phyloP scores from a whole-genome alignment of 2,797 vertebrate genomes.

The Rhinichthys osculus region DNA sequence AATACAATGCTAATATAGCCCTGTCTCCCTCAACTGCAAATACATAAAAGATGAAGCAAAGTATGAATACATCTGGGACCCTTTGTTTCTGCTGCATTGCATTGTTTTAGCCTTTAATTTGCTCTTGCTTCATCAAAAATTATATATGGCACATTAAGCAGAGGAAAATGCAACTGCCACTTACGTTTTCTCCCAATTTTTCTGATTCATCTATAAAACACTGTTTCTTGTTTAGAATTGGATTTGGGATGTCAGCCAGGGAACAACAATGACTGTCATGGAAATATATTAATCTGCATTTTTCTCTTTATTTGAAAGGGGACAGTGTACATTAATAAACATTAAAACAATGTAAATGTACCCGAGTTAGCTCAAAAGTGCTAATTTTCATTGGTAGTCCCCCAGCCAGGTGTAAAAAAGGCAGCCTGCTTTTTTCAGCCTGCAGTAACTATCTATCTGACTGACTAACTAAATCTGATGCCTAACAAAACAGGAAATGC shows the following conservation, averaged over 20 bases:
- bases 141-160: constrained; percentile 53
- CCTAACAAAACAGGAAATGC: constrained; percentile 22
- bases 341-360: too few relatives aligned
- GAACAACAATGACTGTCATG: constrained; percentile 4
- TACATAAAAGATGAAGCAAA: constrained; percentile 41
- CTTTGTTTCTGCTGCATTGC: constrained; percentile 24
- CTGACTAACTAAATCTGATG: background rate
- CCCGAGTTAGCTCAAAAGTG: too few relatives aligned
- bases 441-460: constrained; percentile 15
- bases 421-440: too few relatives aligned
- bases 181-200: constrained; percentile 75
- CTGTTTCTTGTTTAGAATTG: background rate
- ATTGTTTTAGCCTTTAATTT: constrained; percentile 33
- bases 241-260: constrained; percentile 21
- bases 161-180: constrained; percentile 70
- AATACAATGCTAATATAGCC: constrained; percentile 36
- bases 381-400: too few relatives aligned
- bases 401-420: too few relatives aligned
- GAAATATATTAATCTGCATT: background rate
- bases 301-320: too few relatives aligned
- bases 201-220: constrained; percentile 59
- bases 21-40: constrained; percentile 24
- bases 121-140: constrained; percentile 47
- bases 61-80: background rate
- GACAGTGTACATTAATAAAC: too few relatives aligned